Conservation (phyloP, 2,888 invertebrate genomes). For the Harpagoxenus sublaevis region DNA sequence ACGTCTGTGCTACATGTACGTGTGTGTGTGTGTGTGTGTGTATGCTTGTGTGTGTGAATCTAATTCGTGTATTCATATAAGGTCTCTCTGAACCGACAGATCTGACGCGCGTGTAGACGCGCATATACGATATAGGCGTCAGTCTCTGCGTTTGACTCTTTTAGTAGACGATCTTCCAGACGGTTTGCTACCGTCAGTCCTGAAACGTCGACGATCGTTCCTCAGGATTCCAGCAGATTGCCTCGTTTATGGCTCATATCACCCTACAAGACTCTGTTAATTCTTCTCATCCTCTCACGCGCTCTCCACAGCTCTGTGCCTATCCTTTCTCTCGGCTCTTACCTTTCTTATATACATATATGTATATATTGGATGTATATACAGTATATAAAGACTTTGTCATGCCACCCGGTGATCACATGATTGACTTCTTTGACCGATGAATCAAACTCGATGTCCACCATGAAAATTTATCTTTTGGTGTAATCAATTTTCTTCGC, state of each 20-base stretch:
- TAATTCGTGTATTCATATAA: slow-evolving; percentile 30
- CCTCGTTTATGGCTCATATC: slow-evolving; percentile 78
- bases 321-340: slow-evolving; percentile 61
- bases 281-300: slow-evolving; percentile 39
- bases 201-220: slow-evolving; percentile 75
- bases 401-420: slow-evolving; percentile 73
- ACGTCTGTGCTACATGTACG: slow-evolving; percentile 17
- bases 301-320: slow-evolving; percentile 52
- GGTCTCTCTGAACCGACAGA: background rate
- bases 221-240: slow-evolving; percentile 83
- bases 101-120: slow-evolving; percentile 42
- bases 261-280: slow-evolving; percentile 74
- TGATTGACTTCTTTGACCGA: slow-evolving; percentile 80
- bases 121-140: slow-evolving; percentile 26
- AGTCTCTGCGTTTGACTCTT: slow-evolving; percentile 65
- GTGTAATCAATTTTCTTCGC: background rate
- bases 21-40: background rate
- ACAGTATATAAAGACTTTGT: slow-evolving; percentile 75
- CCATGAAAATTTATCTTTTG: slow-evolving; percentile 32
- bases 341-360: slow-evolving; percentile 61
- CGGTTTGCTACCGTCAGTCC: slow-evolving; percentile 70
- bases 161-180: slow-evolving; percentile 80
- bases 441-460: slow-evolving; percentile 61
- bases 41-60: slow-evolving; percentile 12
- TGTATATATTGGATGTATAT: slow-evolving; percentile 21